A percentile compares a stretch with the other conserved stretches of the same genome.
These are phyloP conservation scores for Nasonia giraulti DNA, from an alignment of 1,140 invertebrate species.

Conservation along the genomic window DNA sequence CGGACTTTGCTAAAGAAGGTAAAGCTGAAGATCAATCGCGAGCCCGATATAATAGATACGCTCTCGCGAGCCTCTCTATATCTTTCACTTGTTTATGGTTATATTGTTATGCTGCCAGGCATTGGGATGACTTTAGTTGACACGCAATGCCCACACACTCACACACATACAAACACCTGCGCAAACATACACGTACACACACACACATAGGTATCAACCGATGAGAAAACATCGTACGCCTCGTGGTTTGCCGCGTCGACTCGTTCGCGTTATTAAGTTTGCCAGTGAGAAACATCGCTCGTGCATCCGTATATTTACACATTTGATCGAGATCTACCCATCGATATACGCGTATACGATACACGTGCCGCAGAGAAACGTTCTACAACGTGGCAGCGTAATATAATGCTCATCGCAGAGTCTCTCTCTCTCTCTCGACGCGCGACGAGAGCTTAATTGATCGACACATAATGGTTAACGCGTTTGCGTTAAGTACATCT, in stretches of 20 bases:
- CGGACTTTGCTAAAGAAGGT: slow-evolving; percentile 63
- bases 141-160: background rate
- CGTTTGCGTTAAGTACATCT: slow-evolving; percentile 5
- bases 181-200: no score
- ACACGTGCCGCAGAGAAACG: background rate
- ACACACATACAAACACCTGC: background rate
- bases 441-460: slow-evolving; percentile 25
- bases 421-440: no score
- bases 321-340: background rate
- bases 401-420: background rate
- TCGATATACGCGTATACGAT: background rate
- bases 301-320: background rate
- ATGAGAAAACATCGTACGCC: background rate
- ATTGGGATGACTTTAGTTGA: slow-evolving; percentile 17
- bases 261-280: no score
- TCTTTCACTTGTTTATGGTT: slow-evolving; percentile 27
- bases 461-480: slow-evolving; percentile 9
- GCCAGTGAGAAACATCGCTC: background rate
- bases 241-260: no score
- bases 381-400: background rate
- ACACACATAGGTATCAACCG: background rate
- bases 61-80: slow-evolving; percentile 13
- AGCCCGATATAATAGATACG: slow-evolving; percentile 44
- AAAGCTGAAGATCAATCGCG: slow-evolving; percentile 53
- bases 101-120: slow-evolving; percentile 27